phyloP scores from a whole-genome alignment of 2,113 vertebrate species.

The Noturus placidus region DNA sequence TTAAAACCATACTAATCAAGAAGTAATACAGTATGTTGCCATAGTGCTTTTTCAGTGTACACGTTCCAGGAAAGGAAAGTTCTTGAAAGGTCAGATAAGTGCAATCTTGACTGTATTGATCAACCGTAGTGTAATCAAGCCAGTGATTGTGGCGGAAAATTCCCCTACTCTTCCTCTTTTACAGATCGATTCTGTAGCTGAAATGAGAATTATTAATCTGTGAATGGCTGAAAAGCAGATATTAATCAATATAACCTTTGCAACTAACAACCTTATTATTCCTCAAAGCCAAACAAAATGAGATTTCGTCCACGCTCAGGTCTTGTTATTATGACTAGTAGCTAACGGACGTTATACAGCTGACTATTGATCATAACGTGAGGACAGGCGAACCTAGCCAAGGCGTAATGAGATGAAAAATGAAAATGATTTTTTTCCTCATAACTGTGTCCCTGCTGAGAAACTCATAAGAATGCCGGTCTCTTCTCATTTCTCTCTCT shows the following conservation, averaged over 20 bases:
- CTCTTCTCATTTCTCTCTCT: slow-evolving; percentile 18
- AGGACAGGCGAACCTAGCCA: slow-evolving; percentile 53
- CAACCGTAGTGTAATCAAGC: slow-evolving; percentile 15
- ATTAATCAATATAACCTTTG: slow-evolving; percentile 72
- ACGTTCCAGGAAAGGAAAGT: slow-evolving; percentile 11
- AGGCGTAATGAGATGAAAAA: slow-evolving; percentile 60
- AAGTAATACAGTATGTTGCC: not conserved
- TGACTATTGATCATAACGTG: slow-evolving; percentile 67
- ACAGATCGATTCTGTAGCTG: slow-evolving; percentile 62
- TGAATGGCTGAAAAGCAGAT: slow-evolving; percentile 55
- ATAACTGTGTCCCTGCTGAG: slow-evolving; percentile 57
- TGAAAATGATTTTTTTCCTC: slow-evolving; percentile 41
- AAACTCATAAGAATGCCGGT: slow-evolving; percentile 42
- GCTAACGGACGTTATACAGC: slow-evolving; percentile 59
- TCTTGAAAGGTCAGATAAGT: slow-evolving; percentile 9
- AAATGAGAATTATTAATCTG: slow-evolving; percentile 65
- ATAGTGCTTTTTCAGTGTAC: not conserved
- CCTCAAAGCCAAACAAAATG: slow-evolving; percentile 64
- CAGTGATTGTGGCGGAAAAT: not conserved
- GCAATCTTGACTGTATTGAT: slow-evolving; percentile 13
- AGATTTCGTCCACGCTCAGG: slow-evolving; percentile 58
- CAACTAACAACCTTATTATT: slow-evolving; percentile 72
- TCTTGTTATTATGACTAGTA: slow-evolving; percentile 62
- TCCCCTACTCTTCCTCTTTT: not conserved
- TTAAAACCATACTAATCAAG: not conserved